These are phyloP conservation scores for Blastobasis lacticolella DNA, from an alignment of 2,888 invertebrate species.

Conservation along the genomic window DNA sequence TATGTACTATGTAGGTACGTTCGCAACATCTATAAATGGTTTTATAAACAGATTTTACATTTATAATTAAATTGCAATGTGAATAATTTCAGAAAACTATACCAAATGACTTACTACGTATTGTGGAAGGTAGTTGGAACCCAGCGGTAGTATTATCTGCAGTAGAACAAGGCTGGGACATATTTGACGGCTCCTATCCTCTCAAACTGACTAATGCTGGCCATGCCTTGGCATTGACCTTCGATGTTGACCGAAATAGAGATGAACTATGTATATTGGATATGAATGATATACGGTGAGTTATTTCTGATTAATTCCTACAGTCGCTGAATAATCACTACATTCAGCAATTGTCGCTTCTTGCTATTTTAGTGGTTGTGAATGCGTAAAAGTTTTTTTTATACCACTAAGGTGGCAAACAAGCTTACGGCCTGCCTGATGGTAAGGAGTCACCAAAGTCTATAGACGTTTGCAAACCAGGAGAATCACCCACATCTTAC, in stretches of 20 bases:
- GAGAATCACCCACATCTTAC: too few species aligned
- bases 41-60: background rate
- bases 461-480: too few species aligned
- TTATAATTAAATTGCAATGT: constrained; percentile 3
- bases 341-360: too few species aligned
- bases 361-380: too few species aligned
- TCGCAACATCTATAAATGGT: too few species aligned
- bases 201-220: constrained; percentile 80
- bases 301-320: constrained; percentile 1
- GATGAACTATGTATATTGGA: constrained; percentile 70
- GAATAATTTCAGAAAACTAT: constrained; percentile 68
- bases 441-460: too few species aligned
- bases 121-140: constrained; percentile 86
- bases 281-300: constrained; percentile 70
- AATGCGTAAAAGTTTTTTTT: too few species aligned
- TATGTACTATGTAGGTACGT: too few species aligned
- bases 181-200: constrained; percentile 92
- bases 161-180: constrained; percentile 85
- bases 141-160: constrained; percentile 82
- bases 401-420: too few species aligned
- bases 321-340: background rate
- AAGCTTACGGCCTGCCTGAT: too few species aligned
- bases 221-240: constrained; percentile 79
- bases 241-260: constrained; percentile 37
- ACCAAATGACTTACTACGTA: constrained; percentile 79